Evolutionary conservation across 2,797 vertebrate genomes (phyloP).

Genomic region (Gouania willdenowi): DNA sequence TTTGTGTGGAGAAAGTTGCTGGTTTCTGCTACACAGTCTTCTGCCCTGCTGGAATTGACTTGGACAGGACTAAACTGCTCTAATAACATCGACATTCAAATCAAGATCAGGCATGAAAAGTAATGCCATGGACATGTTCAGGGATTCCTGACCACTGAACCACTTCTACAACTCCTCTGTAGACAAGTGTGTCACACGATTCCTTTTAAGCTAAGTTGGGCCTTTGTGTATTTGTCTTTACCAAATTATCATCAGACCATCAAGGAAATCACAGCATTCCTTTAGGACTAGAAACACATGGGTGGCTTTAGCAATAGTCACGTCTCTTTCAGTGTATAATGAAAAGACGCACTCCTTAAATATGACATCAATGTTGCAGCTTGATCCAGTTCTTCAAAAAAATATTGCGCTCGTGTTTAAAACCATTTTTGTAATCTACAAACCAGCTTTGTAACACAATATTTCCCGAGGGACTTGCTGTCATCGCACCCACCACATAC

Average conservation of each 20-base stretch:
- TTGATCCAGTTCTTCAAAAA: constrained; percentile 22
- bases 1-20: constrained; percentile 48
- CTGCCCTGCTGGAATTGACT: background rate
- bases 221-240: too few species aligned
- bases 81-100: background rate
- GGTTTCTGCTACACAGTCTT: constrained; percentile 20
- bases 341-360: constrained; percentile 11
- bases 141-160: too few species aligned
- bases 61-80: background rate
- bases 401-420: background rate
- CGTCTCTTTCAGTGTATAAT: background rate
- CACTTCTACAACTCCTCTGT: too few species aligned
- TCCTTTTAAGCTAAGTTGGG: too few species aligned
- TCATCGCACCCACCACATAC: constrained; percentile 40
- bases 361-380: constrained; percentile 10
- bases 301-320: background rate
- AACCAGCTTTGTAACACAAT: constrained; percentile 55
- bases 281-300: background rate
- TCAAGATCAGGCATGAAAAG: too few species aligned
- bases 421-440: constrained; percentile 37
- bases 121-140: background rate
- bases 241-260: too few species aligned
- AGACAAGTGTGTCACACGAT: too few species aligned
- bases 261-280: background rate
- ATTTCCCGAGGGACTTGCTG: constrained; percentile 37